Percentiles rank a stretch among this genome's conserved stretches.
These are phyloP conservation scores for Polyommatus iphigenia DNA, from an alignment of 2,888 invertebrate species.

Conservation along the genomic window DNA sequence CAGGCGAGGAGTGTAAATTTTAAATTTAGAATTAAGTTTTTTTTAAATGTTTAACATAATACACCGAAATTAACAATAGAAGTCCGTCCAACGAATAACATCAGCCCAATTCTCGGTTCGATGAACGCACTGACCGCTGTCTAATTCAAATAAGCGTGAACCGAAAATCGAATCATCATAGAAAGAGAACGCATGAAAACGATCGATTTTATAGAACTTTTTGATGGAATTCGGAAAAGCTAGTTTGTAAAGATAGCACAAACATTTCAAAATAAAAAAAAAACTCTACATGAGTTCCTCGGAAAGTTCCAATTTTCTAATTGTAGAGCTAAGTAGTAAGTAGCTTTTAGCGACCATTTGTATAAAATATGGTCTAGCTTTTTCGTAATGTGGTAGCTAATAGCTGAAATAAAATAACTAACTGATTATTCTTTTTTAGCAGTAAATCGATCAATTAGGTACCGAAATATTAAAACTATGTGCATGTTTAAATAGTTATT, in stretches of 20 bases:
- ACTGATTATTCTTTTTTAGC: not conserved
- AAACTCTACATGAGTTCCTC: too few species aligned
- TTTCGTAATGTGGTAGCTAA: not conserved
- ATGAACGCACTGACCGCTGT: not conserved
- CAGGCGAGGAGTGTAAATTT: constrained; percentile 58
- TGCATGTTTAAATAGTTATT: not conserved
- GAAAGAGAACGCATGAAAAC: not conserved
- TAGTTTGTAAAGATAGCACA: not conserved
- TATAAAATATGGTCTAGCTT: not conserved
- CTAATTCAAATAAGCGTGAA: not conserved
- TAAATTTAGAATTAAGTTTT: constrained; percentile 3
- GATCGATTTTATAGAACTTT: not conserved
- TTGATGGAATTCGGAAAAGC: not conserved
- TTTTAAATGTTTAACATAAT: not conserved
- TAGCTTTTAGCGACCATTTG: too few species aligned
- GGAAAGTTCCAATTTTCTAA: too few species aligned
- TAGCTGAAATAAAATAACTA: too few species aligned
- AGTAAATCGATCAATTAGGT: not conserved
- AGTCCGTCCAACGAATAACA: constrained; percentile 1
- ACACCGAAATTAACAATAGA: not conserved
- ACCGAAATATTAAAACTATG: not conserved
- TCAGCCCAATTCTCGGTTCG: not conserved
- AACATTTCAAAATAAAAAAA: too few species aligned
- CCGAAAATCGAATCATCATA: not conserved
- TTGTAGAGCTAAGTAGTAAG: too few species aligned